Conservation (phyloP, 2,113 vertebrate species). For the Atractosteus spatula region DNA sequence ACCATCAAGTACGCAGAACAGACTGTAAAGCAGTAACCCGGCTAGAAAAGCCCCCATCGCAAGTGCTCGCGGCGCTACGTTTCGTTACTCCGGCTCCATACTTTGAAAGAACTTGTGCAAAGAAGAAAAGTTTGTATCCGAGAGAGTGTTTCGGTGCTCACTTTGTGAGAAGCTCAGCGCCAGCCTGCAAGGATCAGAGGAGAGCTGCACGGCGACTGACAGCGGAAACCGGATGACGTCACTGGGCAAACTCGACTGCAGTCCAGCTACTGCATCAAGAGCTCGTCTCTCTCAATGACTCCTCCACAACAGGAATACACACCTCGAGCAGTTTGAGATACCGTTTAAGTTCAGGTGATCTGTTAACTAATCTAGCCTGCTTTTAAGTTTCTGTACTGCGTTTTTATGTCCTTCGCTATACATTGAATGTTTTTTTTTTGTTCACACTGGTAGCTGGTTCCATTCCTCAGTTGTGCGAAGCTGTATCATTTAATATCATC, state of each 20-base stretch:
- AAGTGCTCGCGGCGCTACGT: slow-evolving; percentile 36
- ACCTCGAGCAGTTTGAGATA: too few species aligned
- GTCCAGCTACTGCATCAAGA: too few species aligned
- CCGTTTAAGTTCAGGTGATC: too few species aligned
- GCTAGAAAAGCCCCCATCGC: slow-evolving; percentile 52
- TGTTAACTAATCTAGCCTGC: too few species aligned
- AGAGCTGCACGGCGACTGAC: slow-evolving; percentile 38
- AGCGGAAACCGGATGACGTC: slow-evolving; percentile 54
- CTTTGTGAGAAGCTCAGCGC: slow-evolving; percentile 35
- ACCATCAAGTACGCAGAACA: slow-evolving; percentile 51
- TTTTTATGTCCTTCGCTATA: too few species aligned
- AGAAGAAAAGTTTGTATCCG: slow-evolving; percentile 25
- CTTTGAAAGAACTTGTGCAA: slow-evolving; percentile 18
- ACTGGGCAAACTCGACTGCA: slow-evolving; percentile 24
- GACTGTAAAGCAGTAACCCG: slow-evolving; percentile 45
- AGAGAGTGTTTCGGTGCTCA: not conserved
- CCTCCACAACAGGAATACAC: too few species aligned
- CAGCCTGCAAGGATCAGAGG: slow-evolving; percentile 45
- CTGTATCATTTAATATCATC: too few species aligned
- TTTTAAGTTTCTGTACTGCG: too few species aligned
- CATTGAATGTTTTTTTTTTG: too few species aligned
- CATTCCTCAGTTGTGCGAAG: too few species aligned
- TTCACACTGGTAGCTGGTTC: too few species aligned
- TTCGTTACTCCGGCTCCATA: slow-evolving; percentile 47
- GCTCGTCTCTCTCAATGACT: too few species aligned